A percentile compares a stretch with the other conserved stretches of the same genome.
phyloP scores from a whole-genome alignment of 2,113 vertebrate genomes.

The Dicerorhinus sumatrensis region DNA sequence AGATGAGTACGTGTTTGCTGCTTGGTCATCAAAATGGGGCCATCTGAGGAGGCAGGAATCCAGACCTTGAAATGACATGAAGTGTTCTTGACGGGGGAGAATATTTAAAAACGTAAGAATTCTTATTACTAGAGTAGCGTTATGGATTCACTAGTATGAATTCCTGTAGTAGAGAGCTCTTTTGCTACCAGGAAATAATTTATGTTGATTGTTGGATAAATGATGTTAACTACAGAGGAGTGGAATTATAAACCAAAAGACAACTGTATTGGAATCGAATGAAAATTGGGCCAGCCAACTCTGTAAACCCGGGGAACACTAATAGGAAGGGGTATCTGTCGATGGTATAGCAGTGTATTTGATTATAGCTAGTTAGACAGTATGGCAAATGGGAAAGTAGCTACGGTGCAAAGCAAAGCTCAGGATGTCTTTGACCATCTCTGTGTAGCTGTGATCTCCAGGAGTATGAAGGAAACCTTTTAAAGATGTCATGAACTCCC shows the following conservation, averaged over 20 bases:
- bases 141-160: not conserved
- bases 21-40: not conserved
- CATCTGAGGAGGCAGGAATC: not conserved
- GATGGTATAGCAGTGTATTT: accelerated
- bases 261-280: not conserved
- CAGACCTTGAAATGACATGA: not conserved
- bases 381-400: not conserved
- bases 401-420: not conserved
- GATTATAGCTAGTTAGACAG: not conserved
- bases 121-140: not conserved
- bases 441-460: not conserved
- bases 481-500: not conserved
- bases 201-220: not conserved
- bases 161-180: not conserved
- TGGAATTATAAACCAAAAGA: not conserved
- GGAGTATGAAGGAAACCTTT: not conserved
- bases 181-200: not conserved
- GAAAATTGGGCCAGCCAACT: no score
- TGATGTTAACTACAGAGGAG: not conserved
- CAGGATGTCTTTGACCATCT: not conserved
- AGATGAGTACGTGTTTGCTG: not conserved
- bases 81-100: not conserved
- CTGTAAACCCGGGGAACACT: not conserved
- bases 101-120: no score
- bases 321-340: no score